phyloP scores from a whole-genome alignment of 2,888 invertebrate genomes.

The Empis stercorea region DNA sequence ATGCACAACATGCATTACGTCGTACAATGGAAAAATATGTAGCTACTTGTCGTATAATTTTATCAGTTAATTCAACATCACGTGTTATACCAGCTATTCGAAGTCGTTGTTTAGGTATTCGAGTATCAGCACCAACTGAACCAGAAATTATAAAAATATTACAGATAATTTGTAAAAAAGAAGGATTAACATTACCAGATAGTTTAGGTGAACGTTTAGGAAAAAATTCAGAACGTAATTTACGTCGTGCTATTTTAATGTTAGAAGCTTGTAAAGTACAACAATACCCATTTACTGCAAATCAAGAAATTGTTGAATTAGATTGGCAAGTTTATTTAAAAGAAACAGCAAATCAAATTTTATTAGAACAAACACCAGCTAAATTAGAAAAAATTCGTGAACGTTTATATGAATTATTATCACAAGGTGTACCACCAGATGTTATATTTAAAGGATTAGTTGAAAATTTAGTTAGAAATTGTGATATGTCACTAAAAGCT shows the following conservation, averaged over 20 bases:
- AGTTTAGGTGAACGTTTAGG: conserved; percentile 69
- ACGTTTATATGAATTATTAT: conserved; percentile 82
- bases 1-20: conserved; percentile 95
- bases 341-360: conserved; percentile 75
- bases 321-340: conserved; percentile 88
- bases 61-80: conserved; percentile 89
- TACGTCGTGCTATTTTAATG: conserved; percentile 85
- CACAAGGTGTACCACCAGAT: conserved; percentile 87
- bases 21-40: conserved; percentile 99
- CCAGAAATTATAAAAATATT: conserved; percentile 56
- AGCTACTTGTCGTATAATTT: conserved; percentile 81
- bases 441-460: conserved; percentile 81
- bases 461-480: conserved; percentile 71
- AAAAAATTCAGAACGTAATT: conserved; percentile 69
- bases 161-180: conserved; percentile 62
- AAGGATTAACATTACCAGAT: conserved; percentile 61
- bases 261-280: conserved; percentile 87
- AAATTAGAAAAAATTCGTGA: conserved; percentile 74
- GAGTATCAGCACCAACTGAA: conserved; percentile 78
- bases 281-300: conserved; percentile 69
- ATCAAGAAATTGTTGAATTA: conserved; percentile 72
- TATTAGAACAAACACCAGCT: conserved; percentile 75
- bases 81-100: conserved; percentile 94
- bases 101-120: conserved; percentile 83
- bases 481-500: conserved; percentile 79